Conservation (phyloP, 2,888 invertebrate species). For the Gordius sp. region DNA sequence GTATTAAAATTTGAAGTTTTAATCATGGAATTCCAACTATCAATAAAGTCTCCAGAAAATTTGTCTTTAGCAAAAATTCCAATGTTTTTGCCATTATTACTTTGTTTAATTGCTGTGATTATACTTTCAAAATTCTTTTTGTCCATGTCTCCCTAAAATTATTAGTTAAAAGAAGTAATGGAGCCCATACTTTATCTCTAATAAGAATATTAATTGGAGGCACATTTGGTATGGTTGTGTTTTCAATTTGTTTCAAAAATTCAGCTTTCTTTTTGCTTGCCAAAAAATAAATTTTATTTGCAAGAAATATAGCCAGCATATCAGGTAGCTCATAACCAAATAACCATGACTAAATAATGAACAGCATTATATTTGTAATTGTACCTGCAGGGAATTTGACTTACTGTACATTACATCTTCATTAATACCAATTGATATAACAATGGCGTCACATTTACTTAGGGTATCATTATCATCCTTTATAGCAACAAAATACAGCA, state of each 20-base stretch:
- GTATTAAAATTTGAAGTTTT: constrained; percentile 52
- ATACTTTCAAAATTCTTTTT: constrained; percentile 45
- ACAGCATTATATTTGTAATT: constrained; percentile 18
- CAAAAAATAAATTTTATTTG: constrained; percentile 56
- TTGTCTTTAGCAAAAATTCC: constrained; percentile 77
- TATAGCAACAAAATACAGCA: too few relatives aligned
- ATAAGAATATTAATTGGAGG: constrained; percentile 12
- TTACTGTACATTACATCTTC: constrained; percentile 87
- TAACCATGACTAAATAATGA: constrained; percentile 52
- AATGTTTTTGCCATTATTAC: constrained; percentile 53
- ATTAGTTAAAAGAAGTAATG: constrained; percentile 23
- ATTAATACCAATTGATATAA: constrained; percentile 67
- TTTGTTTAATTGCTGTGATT: constrained; percentile 53
- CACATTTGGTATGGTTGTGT: constrained; percentile 31
- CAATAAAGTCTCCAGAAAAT: constrained; percentile 69
- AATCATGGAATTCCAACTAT: constrained; percentile 54
- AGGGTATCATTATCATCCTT: constrained; percentile 27
- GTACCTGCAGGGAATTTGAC: constrained; percentile 66
- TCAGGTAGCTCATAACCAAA: constrained; percentile 86
- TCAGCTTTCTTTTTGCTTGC: constrained; percentile 94
- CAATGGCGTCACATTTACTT: constrained; percentile 55
- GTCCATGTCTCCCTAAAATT: constrained; percentile 53
- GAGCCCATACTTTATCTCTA: neutral
- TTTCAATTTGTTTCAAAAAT: constrained; percentile 64
- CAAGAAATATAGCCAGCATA: constrained; percentile 65